Evolutionary conservation across 2,797 vertebrate genomes (phyloP).

Genomic region (Gouania willdenowi): DNA sequence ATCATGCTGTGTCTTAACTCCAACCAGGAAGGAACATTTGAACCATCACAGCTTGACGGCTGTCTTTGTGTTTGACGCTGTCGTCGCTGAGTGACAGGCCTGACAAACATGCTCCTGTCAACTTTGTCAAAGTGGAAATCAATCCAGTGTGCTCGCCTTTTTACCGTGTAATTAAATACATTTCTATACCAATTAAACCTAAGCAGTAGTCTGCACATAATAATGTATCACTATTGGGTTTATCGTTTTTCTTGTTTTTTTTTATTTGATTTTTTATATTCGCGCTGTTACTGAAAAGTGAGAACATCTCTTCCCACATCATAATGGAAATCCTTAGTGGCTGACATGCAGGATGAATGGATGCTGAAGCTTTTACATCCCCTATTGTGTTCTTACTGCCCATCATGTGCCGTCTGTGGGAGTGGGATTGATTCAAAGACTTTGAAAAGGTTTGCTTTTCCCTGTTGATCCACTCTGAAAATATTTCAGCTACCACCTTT

Average conservation of each 20-base stretch:
- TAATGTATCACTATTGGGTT: too few species aligned
- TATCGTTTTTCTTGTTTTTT: neutral
- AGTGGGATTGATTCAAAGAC: slow-evolving; percentile 22
- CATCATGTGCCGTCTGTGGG: slow-evolving; percentile 14
- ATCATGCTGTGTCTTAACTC: slow-evolving; percentile 22
- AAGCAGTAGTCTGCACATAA: too few species aligned
- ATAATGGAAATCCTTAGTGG: too few species aligned
- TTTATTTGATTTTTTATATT: too few species aligned
- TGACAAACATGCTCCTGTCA: slow-evolving; percentile 1
- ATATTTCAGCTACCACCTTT: too few species aligned
- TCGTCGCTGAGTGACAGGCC: slow-evolving; percentile 20
- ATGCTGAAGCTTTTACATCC: slow-evolving; percentile 4
- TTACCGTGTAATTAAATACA: slow-evolving; percentile 15
- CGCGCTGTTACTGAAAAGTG: too few species aligned
- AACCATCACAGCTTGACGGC: slow-evolving; percentile 13
- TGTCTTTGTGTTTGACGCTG: slow-evolving; percentile 24
- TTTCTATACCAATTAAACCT: slow-evolving; percentile 18
- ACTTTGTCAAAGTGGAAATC: slow-evolving; percentile 25
- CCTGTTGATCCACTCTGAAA: slow-evolving; percentile 20
- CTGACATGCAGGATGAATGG: slow-evolving; percentile 7
- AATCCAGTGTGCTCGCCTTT: slow-evolving; percentile 18
- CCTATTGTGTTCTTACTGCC: slow-evolving; percentile 16
- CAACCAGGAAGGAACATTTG: slow-evolving; percentile 27
- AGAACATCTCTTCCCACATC: slow-evolving; percentile 1
- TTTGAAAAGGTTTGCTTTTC: slow-evolving; percentile 16